phyloP scores from a whole-genome alignment of 2,113 vertebrate species.

The Mirounga angustirostris region DNA sequence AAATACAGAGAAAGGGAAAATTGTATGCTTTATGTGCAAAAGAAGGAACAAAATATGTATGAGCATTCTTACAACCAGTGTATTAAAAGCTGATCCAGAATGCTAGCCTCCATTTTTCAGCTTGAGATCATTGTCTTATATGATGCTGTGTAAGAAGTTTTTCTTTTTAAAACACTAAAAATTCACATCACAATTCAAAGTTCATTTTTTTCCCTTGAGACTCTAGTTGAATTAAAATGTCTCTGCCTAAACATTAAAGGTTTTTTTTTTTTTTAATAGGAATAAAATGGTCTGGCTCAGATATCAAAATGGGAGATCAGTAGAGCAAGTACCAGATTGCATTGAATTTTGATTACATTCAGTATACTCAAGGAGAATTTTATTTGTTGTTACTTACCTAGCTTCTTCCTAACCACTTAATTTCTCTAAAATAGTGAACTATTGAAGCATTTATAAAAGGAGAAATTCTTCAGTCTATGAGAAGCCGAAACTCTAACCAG shows the following conservation, averaged over 20 bases:
- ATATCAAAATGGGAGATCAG: constrained; percentile 67
- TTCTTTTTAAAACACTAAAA: constrained; percentile 36
- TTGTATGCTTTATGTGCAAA: background rate
- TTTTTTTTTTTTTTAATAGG: background rate
- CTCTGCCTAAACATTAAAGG: background rate
- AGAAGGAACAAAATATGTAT: background rate
- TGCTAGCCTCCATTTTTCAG: background rate
- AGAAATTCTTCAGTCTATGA: background rate
- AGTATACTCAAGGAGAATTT: background rate
- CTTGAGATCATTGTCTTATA: background rate
- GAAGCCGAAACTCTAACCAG: constrained; percentile 59
- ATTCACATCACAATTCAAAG: background rate
- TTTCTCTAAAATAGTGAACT: background rate
- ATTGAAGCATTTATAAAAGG: constrained; percentile 56
- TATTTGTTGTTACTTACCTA: constrained; percentile 43
- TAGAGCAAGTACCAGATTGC: constrained; percentile 32
- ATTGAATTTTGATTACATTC: background rate
- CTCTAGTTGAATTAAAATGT: constrained; percentile 37
- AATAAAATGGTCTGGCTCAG: constrained; percentile 56
- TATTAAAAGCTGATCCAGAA: constrained; percentile 21
- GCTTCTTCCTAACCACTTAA: background rate
- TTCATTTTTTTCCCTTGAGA: constrained; percentile 37
- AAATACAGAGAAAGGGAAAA: constrained; percentile 21
- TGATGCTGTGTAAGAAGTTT: background rate
- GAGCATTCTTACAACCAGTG: background rate